Evolutionary conservation across 2,888 invertebrate species (phyloP).

Genomic region (Crocallis elinguaria): DNA sequence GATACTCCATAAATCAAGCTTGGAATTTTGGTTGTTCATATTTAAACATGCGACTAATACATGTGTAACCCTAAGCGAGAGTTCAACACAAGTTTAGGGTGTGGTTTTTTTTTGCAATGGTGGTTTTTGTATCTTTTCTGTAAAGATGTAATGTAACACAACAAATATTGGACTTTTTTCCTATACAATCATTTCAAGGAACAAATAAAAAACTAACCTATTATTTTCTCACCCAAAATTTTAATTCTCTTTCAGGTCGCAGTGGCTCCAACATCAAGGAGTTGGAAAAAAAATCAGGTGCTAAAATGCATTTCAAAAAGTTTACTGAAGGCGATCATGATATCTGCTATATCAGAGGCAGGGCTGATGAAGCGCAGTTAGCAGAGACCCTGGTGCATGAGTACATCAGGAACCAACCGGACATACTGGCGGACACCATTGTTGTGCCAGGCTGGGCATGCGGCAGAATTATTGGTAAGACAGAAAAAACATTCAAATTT

Average conservation of each 20-base stretch:
- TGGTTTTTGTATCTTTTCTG: too few relatives aligned
- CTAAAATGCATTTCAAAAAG: slow-evolving; percentile 82
- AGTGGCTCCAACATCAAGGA: slow-evolving; percentile 90
- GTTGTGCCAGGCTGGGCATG: slow-evolving; percentile 87
- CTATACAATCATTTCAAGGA: too few relatives aligned
- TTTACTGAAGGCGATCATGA: slow-evolving; percentile 85
- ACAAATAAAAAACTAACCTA: too few relatives aligned
- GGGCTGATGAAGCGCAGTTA: slow-evolving; percentile 86
- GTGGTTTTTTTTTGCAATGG: too few relatives aligned
- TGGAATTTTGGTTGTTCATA: too few relatives aligned
- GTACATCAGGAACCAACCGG: slow-evolving; percentile 88
- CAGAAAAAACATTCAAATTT: not conserved
- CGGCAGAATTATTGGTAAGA: slow-evolving; percentile 88
- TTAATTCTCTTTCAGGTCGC: slow-evolving; percentile 74
- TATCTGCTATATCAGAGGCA: slow-evolving; percentile 89
- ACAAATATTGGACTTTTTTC: too few relatives aligned
- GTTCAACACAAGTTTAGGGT: too few relatives aligned
- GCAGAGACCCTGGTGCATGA: slow-evolving; percentile 89
- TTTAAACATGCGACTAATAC: too few relatives aligned
- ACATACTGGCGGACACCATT: slow-evolving; percentile 87
- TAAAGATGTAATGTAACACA: too few relatives aligned
- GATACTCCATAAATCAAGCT: too few relatives aligned
- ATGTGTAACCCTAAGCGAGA: too few relatives aligned
- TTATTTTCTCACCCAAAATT: too few relatives aligned
- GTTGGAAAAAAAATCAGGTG: slow-evolving; percentile 89